Evolutionary conservation across 92 coral and sea anemone species (phyloP).

Genomic region (Epizoanthus rinbou): DNA sequence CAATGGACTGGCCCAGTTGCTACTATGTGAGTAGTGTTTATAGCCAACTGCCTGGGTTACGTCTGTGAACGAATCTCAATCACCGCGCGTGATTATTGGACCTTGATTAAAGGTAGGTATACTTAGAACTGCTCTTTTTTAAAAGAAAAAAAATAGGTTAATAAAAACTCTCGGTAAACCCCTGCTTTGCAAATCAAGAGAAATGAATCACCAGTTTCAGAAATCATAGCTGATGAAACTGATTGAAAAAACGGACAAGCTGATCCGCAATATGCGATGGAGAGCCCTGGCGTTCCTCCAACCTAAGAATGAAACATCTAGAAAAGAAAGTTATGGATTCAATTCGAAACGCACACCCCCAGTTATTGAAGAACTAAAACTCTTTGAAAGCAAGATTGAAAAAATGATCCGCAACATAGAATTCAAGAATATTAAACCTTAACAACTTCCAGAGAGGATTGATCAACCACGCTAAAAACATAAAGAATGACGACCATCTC

Average conservation of each 20-base stretch:
- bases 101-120: no score
- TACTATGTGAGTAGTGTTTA: slow-evolving; percentile 53
- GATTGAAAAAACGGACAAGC: slow-evolving; percentile 16
- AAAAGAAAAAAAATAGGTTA: no score
- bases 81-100: no score
- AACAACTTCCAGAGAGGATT: slow-evolving; percentile 1
- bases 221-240: no score
- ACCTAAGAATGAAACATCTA: slow-evolving; percentile 5
- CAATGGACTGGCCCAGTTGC: slow-evolving; percentile 63
- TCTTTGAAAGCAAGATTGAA: slow-evolving; percentile 21
- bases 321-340: slow-evolving; percentile 18
- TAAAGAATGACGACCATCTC: neutral
- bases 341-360: slow-evolving; percentile 25
- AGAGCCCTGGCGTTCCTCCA: slow-evolving; percentile 23
- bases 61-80: no score
- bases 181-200: no score
- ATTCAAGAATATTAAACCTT: slow-evolving; percentile 15
- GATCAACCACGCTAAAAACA: neutral
- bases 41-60: neutral
- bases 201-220: no score
- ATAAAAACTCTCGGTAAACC: no score
- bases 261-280: slow-evolving; percentile 29
- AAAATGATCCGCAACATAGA: slow-evolving; percentile 12
- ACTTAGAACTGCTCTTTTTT: no score
- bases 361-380: slow-evolving; percentile 16